A percentile compares a stretch with the other conserved stretches of the same genome.
Conservation (phyloP, 2,888 invertebrate species). For the Drosophila neonasuta region DNA sequence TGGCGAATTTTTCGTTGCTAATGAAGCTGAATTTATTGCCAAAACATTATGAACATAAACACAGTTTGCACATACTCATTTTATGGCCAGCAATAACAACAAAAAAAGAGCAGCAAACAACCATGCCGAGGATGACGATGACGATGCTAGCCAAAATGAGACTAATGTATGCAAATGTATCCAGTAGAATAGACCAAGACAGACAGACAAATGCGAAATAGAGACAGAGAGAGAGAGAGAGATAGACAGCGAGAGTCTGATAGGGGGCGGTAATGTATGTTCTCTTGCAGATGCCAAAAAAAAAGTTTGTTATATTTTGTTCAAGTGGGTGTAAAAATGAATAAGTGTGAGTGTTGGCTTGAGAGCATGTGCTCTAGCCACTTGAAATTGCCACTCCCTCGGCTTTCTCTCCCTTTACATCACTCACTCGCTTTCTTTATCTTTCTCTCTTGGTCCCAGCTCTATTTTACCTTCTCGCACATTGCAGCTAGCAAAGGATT, state of each 20-base stretch:
- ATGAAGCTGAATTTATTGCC: constrained; percentile 68
- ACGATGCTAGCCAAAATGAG: constrained; percentile 40
- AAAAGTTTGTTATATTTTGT: constrained; percentile 49
- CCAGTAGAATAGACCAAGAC: constrained; percentile 17
- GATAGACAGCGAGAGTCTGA: neutral
- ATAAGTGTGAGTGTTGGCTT: constrained; percentile 24
- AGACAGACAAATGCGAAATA: neutral
- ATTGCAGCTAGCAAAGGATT: constrained; percentile 44
- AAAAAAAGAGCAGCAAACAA: constrained; percentile 23
- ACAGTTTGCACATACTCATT: constrained; percentile 60
- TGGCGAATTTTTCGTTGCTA: constrained; percentile 45
- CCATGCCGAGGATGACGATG: constrained; percentile 27
- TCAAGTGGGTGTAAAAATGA: constrained; percentile 28
- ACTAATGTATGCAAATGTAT: constrained; percentile 63
- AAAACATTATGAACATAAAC: constrained; percentile 61
- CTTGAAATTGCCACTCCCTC: constrained; percentile 8
- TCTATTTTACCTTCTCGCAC: neutral
- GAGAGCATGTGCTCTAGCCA: constrained; percentile 10
- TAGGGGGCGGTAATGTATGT: neutral
- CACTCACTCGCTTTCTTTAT: neutral
- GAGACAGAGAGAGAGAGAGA: constrained; percentile 1
- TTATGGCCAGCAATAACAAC: constrained; percentile 34
- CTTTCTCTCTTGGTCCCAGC: neutral
- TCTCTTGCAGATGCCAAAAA: constrained; percentile 43
- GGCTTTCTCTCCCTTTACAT: neutral